phyloP scores from a whole-genome alignment of 2,797 vertebrate species.

The Silurus aristotelis region DNA sequence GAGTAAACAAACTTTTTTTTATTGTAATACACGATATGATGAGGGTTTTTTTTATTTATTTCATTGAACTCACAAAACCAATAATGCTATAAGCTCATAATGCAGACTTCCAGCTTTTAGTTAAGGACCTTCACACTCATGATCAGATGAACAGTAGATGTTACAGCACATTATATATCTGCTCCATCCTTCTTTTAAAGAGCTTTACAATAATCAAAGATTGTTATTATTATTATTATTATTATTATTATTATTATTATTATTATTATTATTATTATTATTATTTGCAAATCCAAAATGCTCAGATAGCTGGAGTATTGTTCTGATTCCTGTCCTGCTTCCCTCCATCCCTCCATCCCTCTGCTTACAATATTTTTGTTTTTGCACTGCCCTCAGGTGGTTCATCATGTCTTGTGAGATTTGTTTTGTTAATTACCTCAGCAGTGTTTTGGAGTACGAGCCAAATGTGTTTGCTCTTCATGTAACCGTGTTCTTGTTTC shows the following conservation, averaged over 20 bases:
- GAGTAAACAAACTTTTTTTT: no score
- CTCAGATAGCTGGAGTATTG: no score
- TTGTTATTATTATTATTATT: no score
- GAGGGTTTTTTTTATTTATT: no score
- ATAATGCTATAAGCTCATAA: neutral
- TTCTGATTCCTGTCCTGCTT: neutral
- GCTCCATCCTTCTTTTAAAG: no score
- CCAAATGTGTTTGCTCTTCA: neutral
- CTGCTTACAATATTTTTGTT: neutral
- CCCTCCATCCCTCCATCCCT: neutral
- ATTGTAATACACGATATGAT: no score
- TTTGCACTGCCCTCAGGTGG: neutral
- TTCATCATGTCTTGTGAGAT: neutral
- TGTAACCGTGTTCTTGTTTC: neutral
- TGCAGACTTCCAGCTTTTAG: neutral
- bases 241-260: no score
- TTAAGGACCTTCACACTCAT: neutral
- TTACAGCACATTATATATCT: neutral
- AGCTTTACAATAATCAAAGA: neutral
- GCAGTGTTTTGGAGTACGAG: neutral
- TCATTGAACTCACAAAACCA: no score
- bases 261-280: no score
- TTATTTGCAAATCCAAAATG: no score
- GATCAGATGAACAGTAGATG: neutral
- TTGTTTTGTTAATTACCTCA: neutral